Base-by-base conservation (phyloP, 2,113 vertebrate genomes). In the Arizona elegans region DNA sequence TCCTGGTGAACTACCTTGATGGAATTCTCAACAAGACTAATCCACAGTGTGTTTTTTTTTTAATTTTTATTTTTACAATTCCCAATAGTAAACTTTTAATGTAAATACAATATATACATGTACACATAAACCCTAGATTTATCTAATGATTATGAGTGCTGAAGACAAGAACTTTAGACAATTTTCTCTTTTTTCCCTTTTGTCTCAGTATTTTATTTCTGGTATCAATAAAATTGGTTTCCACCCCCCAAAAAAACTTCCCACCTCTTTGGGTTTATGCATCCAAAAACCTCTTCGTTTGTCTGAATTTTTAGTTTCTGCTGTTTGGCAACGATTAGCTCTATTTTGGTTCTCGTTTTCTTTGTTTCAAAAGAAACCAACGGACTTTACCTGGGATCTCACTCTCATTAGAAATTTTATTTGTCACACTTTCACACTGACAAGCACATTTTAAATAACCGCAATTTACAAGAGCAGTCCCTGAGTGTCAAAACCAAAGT, bases 261-360 rank as follows among this genome's bases (percentile, higher is more conserved):
- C 10, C 24, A 9, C 24, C 90, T 62, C 90, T 62, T 0, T 3
- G 54, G 0, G 0, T 12, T 23, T 24, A 55, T 47, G 13, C 0
- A n/a, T 7, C 87, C 24, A 8, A 88, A 85, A 24, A 59, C 2
- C 11, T 5, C 24, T 23, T 3, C 0, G 54, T 87, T 93, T 2
- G 8, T 54, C 2, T 6, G 50, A 88, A 90, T n/a, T 53, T 54
- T 24, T 1, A 9, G 90, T 19, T 50, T n/a, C 0, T 21, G 33
- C 19, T 92, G 13, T 91, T 23, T 24, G n/a, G 86, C 93, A 93
- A 3, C 33, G 23, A 90, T 1, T 53, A 8, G 91, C 70, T 11
- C 0, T 0, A 58, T 90, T 93, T 59, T 29, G 90, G 1, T 26
- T 17, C 23, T 5, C n/a, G 29, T 70, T 33, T 70, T 13, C 65